phyloP scores from a whole-genome alignment of 2,888 invertebrate species.

The Drosophila borealis region DNA sequence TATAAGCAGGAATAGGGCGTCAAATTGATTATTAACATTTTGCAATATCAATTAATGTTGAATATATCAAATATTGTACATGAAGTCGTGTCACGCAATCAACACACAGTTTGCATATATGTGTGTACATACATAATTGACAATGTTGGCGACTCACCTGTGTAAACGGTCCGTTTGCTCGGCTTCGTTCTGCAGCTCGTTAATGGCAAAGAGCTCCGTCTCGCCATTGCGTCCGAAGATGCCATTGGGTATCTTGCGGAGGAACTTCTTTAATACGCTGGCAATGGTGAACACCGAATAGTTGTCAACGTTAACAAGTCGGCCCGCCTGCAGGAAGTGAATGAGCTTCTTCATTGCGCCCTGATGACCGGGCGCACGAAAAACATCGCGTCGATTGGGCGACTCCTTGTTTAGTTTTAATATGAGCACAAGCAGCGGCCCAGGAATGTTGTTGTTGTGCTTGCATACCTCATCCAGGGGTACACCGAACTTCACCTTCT shows the following conservation, averaged over 20 bases:
- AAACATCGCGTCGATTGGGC: slow-evolving; percentile 96
- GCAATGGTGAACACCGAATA: slow-evolving; percentile 99
- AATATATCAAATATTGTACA: not conserved
- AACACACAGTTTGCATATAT: slow-evolving; percentile 2
- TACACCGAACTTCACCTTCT: slow-evolving; percentile 97
- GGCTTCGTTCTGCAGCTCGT: slow-evolving; percentile 92
- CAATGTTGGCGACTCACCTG: slow-evolving; percentile 87
- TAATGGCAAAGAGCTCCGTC: slow-evolving; percentile 94
- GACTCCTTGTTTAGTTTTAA: slow-evolving; percentile 97
- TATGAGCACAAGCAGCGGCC: slow-evolving; percentile 95
- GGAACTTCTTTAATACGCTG: slow-evolving; percentile 98
- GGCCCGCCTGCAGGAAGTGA: slow-evolving; percentile 95
- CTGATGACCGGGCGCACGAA: slow-evolving; percentile 97
- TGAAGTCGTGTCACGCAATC: slow-evolving; percentile 1
- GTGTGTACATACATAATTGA: slow-evolving; percentile 4
- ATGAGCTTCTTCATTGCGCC: slow-evolving; percentile 97
- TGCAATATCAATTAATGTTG: too few species aligned
- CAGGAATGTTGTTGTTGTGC: slow-evolving; percentile 97
- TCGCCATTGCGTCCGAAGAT: slow-evolving; percentile 97
- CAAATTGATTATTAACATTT: too few species aligned
- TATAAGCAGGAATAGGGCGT: too few species aligned
- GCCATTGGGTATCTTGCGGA: slow-evolving; percentile 98
- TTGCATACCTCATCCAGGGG: slow-evolving; percentile 97
- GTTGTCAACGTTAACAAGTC: slow-evolving; percentile 96
- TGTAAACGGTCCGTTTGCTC: slow-evolving; percentile 96